Evolutionary conservation across 2,888 invertebrate species (phyloP), one percentile per base, ranked within the genome.

Genomic region (Aradus depressus): DNA sequence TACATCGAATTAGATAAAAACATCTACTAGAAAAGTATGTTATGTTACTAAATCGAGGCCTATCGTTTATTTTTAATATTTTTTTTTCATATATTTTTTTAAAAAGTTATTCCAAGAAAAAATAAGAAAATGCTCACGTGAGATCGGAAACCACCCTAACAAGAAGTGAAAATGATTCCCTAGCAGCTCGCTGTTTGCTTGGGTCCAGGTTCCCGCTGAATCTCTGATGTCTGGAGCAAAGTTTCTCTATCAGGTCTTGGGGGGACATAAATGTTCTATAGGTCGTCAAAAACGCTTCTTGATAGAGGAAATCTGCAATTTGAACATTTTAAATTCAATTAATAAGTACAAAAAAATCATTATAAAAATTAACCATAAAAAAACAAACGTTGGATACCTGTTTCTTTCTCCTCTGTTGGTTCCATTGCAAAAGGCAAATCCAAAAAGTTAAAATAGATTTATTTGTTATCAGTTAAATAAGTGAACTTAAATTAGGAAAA

Each of bases 281-380:
- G 54, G 97, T 98, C 49, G 95, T 91, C 61, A 97, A 77, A 72
- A 98, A 98, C 58, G 97, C 96, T 75, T 98, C 97, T 74, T 92
- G 91, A 72, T 89, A 93, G 68, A 88, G 77, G 70, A 91, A 86
- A 70, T 88, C 89, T 88, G 73, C 19, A 67, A 65, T n/a, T 22
- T 5, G 21, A n/a, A 16, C 14, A 37, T 47, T 51, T 50, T 50
- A 55, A 28, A 10, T 28, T 6, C 31, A 28, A 28, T 28, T 25
- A 1, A 6, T 44, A 22, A 32, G 44, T 31, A 16, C 31, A 32
- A 14, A 19, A 21, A 19, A 19, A 19, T 14, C 0, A 2, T 32
- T 19, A 12, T 2, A 8, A 50, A 51, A 48, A 52, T 56, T 42
- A 44, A 53, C 55, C 43, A 54, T 54, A 57, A 52, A 53, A 53